These are phyloP conservation scores for Hippocampus kuda DNA, from an alignment of 2,797 vertebrate species.

Conservation along the genomic window DNA sequence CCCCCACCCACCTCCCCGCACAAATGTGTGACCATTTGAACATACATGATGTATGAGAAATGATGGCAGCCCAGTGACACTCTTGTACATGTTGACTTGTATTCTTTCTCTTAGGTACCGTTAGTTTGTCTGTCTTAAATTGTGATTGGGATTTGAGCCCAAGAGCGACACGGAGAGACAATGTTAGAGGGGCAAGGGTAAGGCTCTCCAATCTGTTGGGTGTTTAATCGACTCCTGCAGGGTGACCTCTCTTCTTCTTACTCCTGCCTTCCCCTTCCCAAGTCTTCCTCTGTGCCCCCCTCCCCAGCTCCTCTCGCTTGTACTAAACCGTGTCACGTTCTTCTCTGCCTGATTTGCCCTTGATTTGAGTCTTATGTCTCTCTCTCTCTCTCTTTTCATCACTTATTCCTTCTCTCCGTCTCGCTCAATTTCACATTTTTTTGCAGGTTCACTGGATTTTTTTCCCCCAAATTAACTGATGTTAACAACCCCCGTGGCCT, in stretches of 20 bases:
- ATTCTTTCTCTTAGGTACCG: constrained; percentile 99
- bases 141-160: constrained; percentile 85
- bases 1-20: constrained; percentile 21
- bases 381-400: constrained; percentile 63
- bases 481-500: constrained; percentile 56
- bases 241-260: constrained; percentile 62
- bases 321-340: constrained; percentile 66
- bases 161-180: constrained; percentile 81
- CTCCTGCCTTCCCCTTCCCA: constrained; percentile 45
- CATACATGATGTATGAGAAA: constrained; percentile 45
- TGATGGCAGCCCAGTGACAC: constrained; percentile 58
- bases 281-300: constrained; percentile 46
- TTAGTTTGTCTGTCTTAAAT: constrained; percentile 99
- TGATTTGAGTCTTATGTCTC: constrained; percentile 70
- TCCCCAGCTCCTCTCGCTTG: constrained; percentile 41
- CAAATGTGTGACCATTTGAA: constrained; percentile 44
- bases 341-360: constrained; percentile 68
- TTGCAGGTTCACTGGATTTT: constrained; percentile 90
- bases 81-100: constrained; percentile 89
- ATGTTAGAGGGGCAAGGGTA: constrained; percentile 97
- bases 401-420: neutral
- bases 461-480: constrained; percentile 63
- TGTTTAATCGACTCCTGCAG: constrained; percentile 71
- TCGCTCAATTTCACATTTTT: constrained; percentile 82
- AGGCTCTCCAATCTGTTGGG: constrained; percentile 94